Evolutionary conservation across 2,113 vertebrate species (phyloP).

Genomic region (Syngnathus floridae): DNA sequence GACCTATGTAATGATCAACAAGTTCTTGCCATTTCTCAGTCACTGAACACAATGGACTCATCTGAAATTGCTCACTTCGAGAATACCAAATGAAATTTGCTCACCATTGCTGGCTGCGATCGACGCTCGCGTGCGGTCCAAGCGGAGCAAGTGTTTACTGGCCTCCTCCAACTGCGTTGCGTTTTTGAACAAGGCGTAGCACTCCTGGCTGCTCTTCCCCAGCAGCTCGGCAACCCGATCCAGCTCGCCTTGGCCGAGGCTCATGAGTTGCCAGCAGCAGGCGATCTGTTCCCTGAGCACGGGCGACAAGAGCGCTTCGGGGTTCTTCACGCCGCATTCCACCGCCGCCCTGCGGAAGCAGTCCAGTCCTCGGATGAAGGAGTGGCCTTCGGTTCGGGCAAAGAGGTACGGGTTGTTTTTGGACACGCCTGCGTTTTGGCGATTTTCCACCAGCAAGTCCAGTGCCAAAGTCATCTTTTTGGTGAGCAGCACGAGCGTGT

Average conservation of each 20-base stretch:
- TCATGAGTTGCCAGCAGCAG: conserved; percentile 63
- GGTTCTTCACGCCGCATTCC: conserved; percentile 59
- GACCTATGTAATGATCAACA: not conserved
- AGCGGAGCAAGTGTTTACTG: conserved; percentile 53
- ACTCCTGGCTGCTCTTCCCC: conserved; percentile 40
- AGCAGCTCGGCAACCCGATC: conserved; percentile 49
- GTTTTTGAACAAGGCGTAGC: conserved; percentile 38
- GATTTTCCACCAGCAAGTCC: conserved; percentile 49
- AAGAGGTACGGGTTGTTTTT: conserved; percentile 61
- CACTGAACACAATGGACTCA: too few relatives aligned
- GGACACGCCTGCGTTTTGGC: conserved; percentile 51
- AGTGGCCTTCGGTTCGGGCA: conserved; percentile 61
- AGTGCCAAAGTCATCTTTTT: conserved; percentile 54
- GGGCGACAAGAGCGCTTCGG: conserved; percentile 55
- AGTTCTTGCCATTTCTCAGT: too few relatives aligned
- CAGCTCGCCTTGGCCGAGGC: conserved; percentile 47
- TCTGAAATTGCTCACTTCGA: not conserved
- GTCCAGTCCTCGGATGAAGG: conserved; percentile 60
- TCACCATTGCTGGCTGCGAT: conserved; percentile 38
- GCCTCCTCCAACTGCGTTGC: conserved; percentile 49
- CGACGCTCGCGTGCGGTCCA: conserved; percentile 39
- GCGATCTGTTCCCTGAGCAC: conserved; percentile 60
- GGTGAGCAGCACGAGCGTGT: conserved; percentile 60
- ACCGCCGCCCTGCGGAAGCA: conserved; percentile 56
- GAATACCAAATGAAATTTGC: conserved; percentile 1